phyloP scores from a whole-genome alignment of 2,113 vertebrate species.

The Reinhardtius hippoglossoides region DNA sequence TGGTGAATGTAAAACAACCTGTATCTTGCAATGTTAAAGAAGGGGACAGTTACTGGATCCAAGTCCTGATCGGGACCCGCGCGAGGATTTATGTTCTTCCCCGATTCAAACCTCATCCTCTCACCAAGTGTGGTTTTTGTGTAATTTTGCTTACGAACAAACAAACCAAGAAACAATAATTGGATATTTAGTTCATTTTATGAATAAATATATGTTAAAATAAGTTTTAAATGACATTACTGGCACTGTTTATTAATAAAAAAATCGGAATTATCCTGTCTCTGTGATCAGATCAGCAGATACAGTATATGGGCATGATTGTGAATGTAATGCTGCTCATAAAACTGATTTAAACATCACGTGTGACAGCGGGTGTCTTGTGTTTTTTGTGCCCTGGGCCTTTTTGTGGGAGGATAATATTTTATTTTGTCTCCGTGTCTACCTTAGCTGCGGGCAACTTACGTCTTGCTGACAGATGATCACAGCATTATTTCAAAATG shows the following conservation, averaged over 20 bases:
- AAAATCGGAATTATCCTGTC: not conserved
- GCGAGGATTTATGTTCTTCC: too few species aligned
- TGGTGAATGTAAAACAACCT: too few species aligned
- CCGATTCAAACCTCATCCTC: too few species aligned
- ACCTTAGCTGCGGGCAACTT: slow-evolving; percentile 59
- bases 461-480: slow-evolving; percentile 62
- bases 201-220: not conserved
- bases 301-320: not conserved
- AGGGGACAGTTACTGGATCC: too few species aligned
- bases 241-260: not conserved
- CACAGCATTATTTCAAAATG: slow-evolving; percentile 69
- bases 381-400: slow-evolving; percentile 50
- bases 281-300: not conserved
- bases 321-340: slow-evolving; percentile 34
- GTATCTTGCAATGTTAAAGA: too few species aligned
- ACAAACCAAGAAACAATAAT: not conserved
- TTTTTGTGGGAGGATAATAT: slow-evolving; percentile 52
- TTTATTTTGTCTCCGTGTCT: slow-evolving; percentile 62
- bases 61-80: too few species aligned
- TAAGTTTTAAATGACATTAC: not conserved
- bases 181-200: too few species aligned
- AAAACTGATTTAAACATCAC: slow-evolving; percentile 51
- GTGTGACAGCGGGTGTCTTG: not conserved
- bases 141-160: not conserved
- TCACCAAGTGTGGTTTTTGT: not conserved